Conservation (phyloP, 2,888 invertebrate species). For the Diarsia rubi region DNA sequence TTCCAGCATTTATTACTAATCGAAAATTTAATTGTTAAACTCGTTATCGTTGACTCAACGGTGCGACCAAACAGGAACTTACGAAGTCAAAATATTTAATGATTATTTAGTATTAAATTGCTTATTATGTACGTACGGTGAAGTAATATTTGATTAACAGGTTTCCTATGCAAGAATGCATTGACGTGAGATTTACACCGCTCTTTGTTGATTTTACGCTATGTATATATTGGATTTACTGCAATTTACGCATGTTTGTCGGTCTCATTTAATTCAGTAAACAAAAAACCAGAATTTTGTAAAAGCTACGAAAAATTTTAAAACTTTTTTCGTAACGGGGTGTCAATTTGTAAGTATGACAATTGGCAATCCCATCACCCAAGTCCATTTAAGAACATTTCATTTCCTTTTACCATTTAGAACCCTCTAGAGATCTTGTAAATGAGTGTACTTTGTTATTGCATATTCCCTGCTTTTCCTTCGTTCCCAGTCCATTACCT, state of each 20-base stretch:
- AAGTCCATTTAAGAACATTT: conserved; percentile 34
- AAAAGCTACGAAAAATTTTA: background rate
- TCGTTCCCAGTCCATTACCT: conserved; percentile 34
- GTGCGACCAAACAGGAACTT: conserved; percentile 64
- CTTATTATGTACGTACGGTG: conserved; percentile 52
- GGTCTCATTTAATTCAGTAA: background rate
- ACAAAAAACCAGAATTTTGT: background rate
- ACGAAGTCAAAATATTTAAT: conserved; percentile 52
- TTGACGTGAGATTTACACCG: conserved; percentile 27
- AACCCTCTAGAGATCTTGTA: conserved; percentile 29
- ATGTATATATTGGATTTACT: conserved; percentile 27
- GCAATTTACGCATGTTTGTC: background rate
- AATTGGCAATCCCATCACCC: conserved; percentile 32
- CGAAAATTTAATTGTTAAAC: conserved; percentile 79
- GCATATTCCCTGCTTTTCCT: conserved; percentile 15
- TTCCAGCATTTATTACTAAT: conserved; percentile 67
- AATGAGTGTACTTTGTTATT: conserved; percentile 32
- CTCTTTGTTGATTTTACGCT: conserved; percentile 40
- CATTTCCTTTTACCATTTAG: conserved; percentile 46
- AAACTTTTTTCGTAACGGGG: background rate
- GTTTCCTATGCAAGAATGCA: conserved; percentile 23
- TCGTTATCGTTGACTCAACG: conserved; percentile 71
- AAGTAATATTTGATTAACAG: conserved; percentile 59
- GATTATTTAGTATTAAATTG: conserved; percentile 63
- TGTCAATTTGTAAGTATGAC: conserved; percentile 16